Evolutionary conservation across 2,113 vertebrate genomes (phyloP), one percentile per base, ranked within the genome.

Genomic region (Aleadryas rufinucha): DNA sequence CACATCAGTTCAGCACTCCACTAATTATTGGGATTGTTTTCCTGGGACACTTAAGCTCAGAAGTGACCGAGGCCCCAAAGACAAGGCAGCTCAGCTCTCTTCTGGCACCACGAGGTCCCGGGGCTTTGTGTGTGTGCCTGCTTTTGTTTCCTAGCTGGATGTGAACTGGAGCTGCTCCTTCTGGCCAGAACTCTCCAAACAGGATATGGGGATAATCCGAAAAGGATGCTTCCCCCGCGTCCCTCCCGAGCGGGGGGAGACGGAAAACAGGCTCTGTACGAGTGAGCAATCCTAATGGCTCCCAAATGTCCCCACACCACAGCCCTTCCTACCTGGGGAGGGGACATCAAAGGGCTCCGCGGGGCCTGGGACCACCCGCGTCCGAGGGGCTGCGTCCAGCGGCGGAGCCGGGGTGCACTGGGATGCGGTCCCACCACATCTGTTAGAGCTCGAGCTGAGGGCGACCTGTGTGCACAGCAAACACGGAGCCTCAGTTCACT

Each of bases 401-500:
- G 5, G 42, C 4, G 4, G 54, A 3, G 52, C 14, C 3, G 5
- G 47, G 47, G 26, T 20, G 70, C 26, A 0, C 14, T 2, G 5
- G 47, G 47, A 27, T 20, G 70, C 26, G 0, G 12, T 4, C 50
- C 21, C 20, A 0, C 7, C 13, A 30, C 91, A 89, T 84, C 93
- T 89, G 84, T 5, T n/a, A 12, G 14, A 8, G 57, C 54, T 50
- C 11, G 39, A 11, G 6, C 41, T 1, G 18, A 50, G 56, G 22
- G 21, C 44, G 45, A 74, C 70, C 80, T 47, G 65, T 7, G 33
- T 11, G 66, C 8, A 20, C 42, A 7, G 18, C 4, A 49, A 85
- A 66, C 10, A 7, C 0, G 0, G 33, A 33, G n/a, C 59, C 52
- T 9, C 1, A 22, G 0, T 0, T 37, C 54, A 0, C 76, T 8